phyloP scores from a whole-genome alignment of 2,113 vertebrate species.

The Fregata magnificens region DNA sequence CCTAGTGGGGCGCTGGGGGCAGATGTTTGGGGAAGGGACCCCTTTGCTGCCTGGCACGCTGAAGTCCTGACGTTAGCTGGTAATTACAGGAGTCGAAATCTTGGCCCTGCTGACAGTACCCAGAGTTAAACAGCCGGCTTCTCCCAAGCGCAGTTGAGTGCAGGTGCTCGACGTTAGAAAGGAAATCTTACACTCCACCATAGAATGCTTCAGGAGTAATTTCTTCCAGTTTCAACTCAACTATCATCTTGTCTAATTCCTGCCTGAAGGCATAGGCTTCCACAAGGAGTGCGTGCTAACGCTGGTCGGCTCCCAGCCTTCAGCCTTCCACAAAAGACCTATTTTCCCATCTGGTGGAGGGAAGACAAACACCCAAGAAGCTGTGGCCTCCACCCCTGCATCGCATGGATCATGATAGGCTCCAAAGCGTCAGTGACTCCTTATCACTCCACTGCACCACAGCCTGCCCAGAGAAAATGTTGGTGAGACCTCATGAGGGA shows the following conservation, averaged over 20 bases:
- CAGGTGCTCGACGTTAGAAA: not conserved
- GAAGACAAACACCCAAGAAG: not conserved
- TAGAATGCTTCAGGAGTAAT: not conserved
- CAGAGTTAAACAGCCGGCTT: not conserved
- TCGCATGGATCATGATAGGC: accelerated
- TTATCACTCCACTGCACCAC: not conserved
- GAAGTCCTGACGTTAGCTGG: not conserved
- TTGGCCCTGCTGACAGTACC: not conserved
- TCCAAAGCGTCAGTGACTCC: not conserved
- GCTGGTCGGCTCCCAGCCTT: not conserved
- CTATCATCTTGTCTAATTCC: not conserved
- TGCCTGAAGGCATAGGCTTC: not conserved
- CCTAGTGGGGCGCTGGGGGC: conserved; percentile 15
- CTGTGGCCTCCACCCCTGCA: not conserved
- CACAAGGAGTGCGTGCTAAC: accelerated
- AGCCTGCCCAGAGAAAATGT: not conserved
- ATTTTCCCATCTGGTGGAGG: not conserved
- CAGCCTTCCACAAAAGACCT: not conserved
- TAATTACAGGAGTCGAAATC: not conserved
- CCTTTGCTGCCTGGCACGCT: conserved; percentile 41
- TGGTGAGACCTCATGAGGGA: not conserved
- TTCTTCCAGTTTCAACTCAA: not conserved
- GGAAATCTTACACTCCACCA: not conserved
- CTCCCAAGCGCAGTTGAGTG: not conserved
- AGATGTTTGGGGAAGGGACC: conserved; percentile 53